Evolutionary conservation across 2,888 invertebrate genomes (phyloP), one percentile per base, ranked within the genome.

Genomic region (Margaritifera margaritifera): DNA sequence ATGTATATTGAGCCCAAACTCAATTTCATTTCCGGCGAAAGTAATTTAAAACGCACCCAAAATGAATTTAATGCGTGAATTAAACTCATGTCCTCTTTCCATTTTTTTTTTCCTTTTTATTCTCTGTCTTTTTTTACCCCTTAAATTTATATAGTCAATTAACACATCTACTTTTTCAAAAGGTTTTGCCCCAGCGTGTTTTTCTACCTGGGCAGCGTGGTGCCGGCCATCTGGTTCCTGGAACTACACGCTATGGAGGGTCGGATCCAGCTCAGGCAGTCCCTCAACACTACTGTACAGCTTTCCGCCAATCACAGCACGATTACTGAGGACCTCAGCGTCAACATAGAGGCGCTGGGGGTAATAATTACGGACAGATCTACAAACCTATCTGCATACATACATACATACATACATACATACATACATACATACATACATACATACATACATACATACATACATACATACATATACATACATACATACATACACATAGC

Each of bases 141-240:
- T 1, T 2, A 42, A 42, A 42, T 42, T 8, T 8, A 42, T 42
- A 8, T 31, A 31, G 42, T 42, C 8, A 8, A 1, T 42, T 42
- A 42, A 42, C 19, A 22, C 19, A 55, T 53, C 72, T 62, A 90
- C 8, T 42, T 42, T 42, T 31, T 42, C 42, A 11, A 11, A 42
- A 97, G 97, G 97, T 97, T 97, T 90, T 97, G 97, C 78, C 97
- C 97, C 0, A 96, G 96, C 1, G 96, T 97, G 0, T 95, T 97
- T 90, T 92, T 97, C 66, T 98, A 97, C 90, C 91, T 98, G 69
- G 93, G 93, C 11, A 94, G 95, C 83, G 94, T 96, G 64, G 97
- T 97, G 0, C 97, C 97, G 0, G 95, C 97, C 3, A 97, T 98
- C 88, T 97, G 97, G 97, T 92, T 97, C 20, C 90, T 98, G 68